Conservation (phyloP, 2,888 invertebrate species). For the Caenorhabditis zanzibari region DNA sequence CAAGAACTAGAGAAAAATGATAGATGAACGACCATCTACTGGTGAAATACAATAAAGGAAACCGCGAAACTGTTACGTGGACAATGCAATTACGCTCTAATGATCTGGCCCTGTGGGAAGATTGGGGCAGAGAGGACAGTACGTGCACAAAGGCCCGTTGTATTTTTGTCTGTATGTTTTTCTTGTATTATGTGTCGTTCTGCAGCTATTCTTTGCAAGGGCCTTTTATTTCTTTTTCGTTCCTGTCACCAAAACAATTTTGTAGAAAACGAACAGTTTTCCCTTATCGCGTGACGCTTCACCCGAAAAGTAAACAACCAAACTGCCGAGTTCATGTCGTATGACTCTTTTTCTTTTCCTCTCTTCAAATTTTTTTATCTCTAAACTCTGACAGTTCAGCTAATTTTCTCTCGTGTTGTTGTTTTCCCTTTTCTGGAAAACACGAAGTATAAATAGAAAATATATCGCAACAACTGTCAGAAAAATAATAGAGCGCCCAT, state of each 20-base stretch:
- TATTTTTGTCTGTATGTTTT: background rate
- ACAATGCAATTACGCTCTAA: background rate
- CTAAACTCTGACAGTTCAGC: constrained; percentile 20
- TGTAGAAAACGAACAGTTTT: constrained; percentile 2
- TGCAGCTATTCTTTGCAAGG: background rate
- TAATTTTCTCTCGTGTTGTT: constrained; percentile 3
- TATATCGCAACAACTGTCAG: background rate
- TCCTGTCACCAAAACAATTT: background rate
- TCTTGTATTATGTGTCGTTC: constrained; percentile 12
- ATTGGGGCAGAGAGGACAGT: too few relatives aligned
- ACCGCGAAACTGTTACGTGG: background rate
- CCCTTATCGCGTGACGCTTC: constrained; percentile 15
- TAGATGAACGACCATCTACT: constrained; percentile 9
- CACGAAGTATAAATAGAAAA: background rate
- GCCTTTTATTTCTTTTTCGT: background rate
- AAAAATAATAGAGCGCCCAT: constrained; percentile 12
- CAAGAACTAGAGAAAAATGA: background rate
- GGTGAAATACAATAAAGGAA: constrained; percentile 1
- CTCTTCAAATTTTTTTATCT: background rate
- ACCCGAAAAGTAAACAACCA: constrained; percentile 49
- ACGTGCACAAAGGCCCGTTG: too few relatives aligned
- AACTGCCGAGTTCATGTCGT: constrained; percentile 40
- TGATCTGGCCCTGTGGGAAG: background rate
- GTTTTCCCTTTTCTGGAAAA: constrained; percentile 1
- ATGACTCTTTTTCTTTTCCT: constrained; percentile 31